Evolutionary conservation across 2,113 vertebrate species (phyloP).

Genomic region (Elanoides forficatus): DNA sequence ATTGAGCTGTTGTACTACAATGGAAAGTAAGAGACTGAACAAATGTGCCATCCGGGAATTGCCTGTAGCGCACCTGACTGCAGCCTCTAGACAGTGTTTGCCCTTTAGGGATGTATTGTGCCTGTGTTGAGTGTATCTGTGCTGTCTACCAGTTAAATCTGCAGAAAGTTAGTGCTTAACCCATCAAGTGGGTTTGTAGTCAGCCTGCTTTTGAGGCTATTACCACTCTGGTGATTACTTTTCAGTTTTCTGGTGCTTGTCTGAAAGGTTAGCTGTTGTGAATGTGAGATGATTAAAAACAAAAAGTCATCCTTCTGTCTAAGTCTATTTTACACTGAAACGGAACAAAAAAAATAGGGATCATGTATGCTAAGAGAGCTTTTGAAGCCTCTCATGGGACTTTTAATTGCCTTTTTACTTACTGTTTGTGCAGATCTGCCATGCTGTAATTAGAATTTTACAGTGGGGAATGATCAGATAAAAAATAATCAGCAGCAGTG

Average conservation of each 20-base stretch:
- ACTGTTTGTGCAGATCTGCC: background rate
- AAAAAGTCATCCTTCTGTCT: background rate
- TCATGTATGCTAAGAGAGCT: background rate
- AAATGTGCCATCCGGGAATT: background rate
- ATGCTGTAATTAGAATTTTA: background rate
- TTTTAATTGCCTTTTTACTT: background rate
- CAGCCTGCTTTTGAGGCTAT: background rate
- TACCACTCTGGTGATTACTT: background rate
- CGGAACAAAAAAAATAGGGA: background rate
- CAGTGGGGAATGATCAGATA: background rate
- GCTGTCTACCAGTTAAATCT: background rate
- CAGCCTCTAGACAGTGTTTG: background rate
- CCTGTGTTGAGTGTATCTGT: background rate
- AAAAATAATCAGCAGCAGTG: background rate
- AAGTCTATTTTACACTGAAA: background rate
- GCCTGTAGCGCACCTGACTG: background rate
- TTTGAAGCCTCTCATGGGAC: background rate
- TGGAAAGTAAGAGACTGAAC: background rate
- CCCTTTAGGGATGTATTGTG: background rate
- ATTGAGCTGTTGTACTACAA: background rate
- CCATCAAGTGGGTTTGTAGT: background rate
- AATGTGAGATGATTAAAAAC: background rate
- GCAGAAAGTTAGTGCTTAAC: background rate
- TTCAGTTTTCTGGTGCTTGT: background rate
- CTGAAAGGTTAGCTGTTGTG: background rate